A percentile compares a stretch with the other conserved stretches of the same genome.
Conservation (phyloP, 2,113 vertebrate species). For the Neodontobutis hainanensis region DNA sequence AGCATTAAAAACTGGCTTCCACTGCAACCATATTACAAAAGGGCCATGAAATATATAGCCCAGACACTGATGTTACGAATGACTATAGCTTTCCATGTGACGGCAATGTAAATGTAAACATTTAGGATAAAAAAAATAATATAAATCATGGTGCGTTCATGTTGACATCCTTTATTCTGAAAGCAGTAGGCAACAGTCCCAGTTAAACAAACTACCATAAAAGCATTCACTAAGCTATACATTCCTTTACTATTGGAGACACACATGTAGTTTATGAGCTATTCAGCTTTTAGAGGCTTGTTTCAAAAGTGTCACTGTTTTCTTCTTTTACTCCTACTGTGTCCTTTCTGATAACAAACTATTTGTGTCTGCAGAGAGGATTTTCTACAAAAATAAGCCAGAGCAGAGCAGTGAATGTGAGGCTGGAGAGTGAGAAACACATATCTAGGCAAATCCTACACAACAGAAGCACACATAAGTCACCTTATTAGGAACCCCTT, state of each 20-base stretch:
- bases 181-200: neutral
- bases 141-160: no score
- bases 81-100: no score
- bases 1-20: no score
- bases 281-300: neutral
- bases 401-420: neutral
- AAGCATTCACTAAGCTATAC: neutral
- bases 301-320: neutral
- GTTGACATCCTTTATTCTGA: no score
- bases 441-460: conserved; percentile 25
- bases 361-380: neutral
- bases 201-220: neutral
- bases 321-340: neutral
- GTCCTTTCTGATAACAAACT: neutral
- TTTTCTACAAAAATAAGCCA: neutral
- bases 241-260: neutral
- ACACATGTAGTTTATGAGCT: neutral
- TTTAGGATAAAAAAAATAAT: no score
- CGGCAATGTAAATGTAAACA: no score
- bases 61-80: no score
- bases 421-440: neutral
- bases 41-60: no score
- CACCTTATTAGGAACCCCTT: conserved; percentile 71
- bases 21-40: no score
- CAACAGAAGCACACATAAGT: conserved; percentile 40